phyloP scores from a whole-genome alignment of 92 coral and sea anemone species.

The Heteractis magnifica region DNA sequence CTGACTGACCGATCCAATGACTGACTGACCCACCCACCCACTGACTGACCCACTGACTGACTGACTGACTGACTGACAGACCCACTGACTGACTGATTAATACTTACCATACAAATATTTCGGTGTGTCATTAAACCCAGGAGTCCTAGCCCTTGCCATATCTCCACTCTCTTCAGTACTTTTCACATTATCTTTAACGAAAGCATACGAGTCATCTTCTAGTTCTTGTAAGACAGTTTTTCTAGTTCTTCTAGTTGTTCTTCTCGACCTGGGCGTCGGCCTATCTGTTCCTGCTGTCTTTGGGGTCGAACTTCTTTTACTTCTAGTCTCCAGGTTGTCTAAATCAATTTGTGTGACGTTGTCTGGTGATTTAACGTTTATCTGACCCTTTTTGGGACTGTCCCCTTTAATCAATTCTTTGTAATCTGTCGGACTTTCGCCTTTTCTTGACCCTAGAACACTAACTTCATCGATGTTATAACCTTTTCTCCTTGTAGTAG shows the following conservation, averaged over 20 bases:
- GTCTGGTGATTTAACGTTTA: background rate
- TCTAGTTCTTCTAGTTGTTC: conserved; percentile 28
- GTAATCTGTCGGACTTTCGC: background rate
- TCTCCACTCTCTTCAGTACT: conserved; percentile 9
- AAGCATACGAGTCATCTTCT: background rate
- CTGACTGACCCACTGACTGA: background rate
- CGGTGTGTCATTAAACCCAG: conserved; percentile 47
- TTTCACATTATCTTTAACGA: background rate
- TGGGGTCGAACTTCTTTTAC: background rate
- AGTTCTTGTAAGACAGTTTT: conserved; percentile 9
- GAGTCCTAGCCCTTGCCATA: conserved; percentile 10
- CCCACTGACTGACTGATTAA: background rate
- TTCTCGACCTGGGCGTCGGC: conserved; percentile 15
- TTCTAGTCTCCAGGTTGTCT: conserved; percentile 33
- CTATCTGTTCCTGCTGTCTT: background rate
- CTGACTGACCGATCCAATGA: no score
- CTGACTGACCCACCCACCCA: no score
- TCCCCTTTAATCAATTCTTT: background rate
- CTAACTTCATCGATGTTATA: background rate
- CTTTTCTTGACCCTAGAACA: background rate
- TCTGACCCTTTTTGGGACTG: background rate
- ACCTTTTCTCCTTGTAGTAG: background rate
- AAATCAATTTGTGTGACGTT: background rate
- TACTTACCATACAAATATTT: conserved; percentile 56
- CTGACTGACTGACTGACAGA: background rate